Conservation (phyloP, 2,888 invertebrate species). For the Eilema depressum region DNA sequence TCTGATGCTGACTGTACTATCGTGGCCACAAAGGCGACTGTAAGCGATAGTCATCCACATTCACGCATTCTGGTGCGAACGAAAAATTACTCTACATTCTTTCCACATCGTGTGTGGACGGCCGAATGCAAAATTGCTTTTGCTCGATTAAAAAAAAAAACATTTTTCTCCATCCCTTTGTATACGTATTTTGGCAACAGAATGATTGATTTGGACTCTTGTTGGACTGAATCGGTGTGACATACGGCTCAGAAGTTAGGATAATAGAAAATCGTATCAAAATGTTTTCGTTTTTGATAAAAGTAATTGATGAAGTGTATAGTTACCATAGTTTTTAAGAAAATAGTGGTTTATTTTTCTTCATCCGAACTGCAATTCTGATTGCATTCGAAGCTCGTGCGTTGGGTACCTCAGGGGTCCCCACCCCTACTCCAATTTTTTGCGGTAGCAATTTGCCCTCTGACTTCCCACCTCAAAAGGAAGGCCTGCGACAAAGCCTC, state of each 20-base stretch:
- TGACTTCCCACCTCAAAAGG: too few relatives aligned
- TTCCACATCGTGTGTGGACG: constrained; percentile 44
- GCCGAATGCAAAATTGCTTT: constrained; percentile 63
- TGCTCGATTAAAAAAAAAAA: constrained; percentile 45
- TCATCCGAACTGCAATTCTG: too few relatives aligned
- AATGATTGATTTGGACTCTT: constrained; percentile 65
- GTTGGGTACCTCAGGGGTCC: too few relatives aligned
- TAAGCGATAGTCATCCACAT: constrained; percentile 15
- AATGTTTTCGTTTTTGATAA: too few relatives aligned
- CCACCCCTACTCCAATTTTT: too few relatives aligned
- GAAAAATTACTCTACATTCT: constrained; percentile 24
- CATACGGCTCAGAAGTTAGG: constrained; percentile 21
- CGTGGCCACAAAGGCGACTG: constrained; percentile 25
- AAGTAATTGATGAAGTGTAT: too few relatives aligned
- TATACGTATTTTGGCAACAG: constrained; percentile 55
- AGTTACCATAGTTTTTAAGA: too few relatives aligned
- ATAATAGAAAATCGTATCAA: constrained; percentile 1
- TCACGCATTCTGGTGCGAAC: constrained; percentile 10
- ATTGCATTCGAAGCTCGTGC: too few relatives aligned
- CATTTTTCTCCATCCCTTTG: constrained; percentile 31
- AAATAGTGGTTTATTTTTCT: too few relatives aligned
- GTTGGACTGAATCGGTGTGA: constrained; percentile 45
- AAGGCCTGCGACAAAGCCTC: too few relatives aligned
- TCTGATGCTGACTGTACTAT: too few relatives aligned
- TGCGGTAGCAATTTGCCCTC: too few relatives aligned